Conservation (phyloP, 2,113 vertebrate genomes). For the Australoheros scitulus region DNA sequence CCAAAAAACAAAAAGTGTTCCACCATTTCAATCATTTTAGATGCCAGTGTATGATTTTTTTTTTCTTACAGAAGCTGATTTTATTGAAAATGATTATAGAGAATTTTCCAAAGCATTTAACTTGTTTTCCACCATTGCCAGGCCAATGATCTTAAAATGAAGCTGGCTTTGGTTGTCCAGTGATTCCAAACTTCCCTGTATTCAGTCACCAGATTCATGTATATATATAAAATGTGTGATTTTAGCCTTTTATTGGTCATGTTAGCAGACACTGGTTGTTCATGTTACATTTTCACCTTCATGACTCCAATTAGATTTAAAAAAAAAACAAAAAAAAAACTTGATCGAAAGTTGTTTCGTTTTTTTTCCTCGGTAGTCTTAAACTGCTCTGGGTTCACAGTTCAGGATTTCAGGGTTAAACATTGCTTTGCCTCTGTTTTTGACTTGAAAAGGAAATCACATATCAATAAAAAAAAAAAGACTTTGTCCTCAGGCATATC, state of each 20-base stretch:
- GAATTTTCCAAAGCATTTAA: background rate
- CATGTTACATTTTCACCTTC: constrained; percentile 2
- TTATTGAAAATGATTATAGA: background rate
- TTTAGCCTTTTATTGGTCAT: constrained; percentile 15
- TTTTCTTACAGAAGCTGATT: background rate
- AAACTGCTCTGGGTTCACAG: constrained; percentile 24
- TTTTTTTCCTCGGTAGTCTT: background rate
- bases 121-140: background rate
- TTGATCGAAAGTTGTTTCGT: background rate
- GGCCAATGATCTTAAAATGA: background rate
- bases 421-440: background rate
- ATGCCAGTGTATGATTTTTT: background rate
- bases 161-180: background rate
- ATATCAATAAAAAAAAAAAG: constrained; percentile 61
- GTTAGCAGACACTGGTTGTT: background rate
- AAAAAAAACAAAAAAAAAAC: background rate
- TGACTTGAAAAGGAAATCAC: constrained; percentile 59
- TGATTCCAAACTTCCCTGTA: constrained; percentile 1
- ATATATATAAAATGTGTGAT: constrained; percentile 23
- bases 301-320: background rate
- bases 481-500: constrained; percentile 66
- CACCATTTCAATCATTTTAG: background rate
- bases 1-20: background rate
- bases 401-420: constrained; percentile 37
- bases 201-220: constrained; percentile 8